Percentiles rank a stretch among this genome's conserved stretches.
Evolutionary conservation across 2,113 vertebrate species (phyloP).

Genomic region (Chamaea fasciata): DNA sequence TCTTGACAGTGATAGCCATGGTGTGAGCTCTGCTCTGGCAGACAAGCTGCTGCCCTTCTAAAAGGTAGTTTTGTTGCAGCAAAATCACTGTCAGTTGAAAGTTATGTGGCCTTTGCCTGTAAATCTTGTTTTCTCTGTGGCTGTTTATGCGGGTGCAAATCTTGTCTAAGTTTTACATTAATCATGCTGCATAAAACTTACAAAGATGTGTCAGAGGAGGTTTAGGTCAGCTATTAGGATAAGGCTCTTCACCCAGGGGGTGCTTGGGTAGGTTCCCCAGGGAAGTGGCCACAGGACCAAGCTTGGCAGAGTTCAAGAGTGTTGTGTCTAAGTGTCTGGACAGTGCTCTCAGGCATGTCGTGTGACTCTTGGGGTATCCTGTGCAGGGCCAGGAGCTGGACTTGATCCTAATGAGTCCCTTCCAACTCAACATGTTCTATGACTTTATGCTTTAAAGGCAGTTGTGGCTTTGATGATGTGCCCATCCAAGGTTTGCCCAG

Average conservation of each 20-base stretch:
- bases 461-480: background rate
- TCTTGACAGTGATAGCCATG: background rate
- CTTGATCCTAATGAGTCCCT: no score
- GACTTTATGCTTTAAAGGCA: background rate
- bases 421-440: background rate
- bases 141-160: background rate
- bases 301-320: background rate
- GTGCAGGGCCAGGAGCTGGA: background rate
- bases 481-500: background rate
- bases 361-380: background rate
- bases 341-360: background rate
- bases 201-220: background rate
- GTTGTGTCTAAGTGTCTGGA: background rate
- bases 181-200: fast-evolving
- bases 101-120: background rate
- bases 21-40: background rate
- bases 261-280: background rate
- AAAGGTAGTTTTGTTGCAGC: background rate
- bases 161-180: background rate
- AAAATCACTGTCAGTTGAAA: background rate
- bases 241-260: background rate
- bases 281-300: background rate
- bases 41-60: background rate
- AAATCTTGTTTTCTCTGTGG: background rate
- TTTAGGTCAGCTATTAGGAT: background rate